Evolutionary conservation across 1,140 invertebrate genomes (phyloP), one percentile per base, ranked within the genome.

Genomic region (Drosophila suzukii): DNA sequence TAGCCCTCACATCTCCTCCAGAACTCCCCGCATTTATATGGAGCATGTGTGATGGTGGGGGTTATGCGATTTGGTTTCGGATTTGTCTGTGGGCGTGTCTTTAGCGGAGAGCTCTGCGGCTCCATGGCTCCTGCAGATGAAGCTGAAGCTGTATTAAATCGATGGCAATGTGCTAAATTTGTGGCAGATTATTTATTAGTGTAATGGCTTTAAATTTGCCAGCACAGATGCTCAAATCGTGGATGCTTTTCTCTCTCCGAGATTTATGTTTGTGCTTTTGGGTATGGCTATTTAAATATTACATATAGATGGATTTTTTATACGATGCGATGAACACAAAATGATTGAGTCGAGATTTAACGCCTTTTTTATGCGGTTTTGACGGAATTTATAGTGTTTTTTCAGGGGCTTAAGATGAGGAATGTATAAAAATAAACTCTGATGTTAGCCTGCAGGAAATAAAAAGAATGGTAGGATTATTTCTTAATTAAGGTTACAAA

Each of bases 101-200:
- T 47, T 44, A 50, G 67, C 65, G 50, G 7, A 77, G 20, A 67
- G 55, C 38, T 76, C 55, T 76, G 56, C 30, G 53, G 70, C 65
- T 30, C 27, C 36, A 49, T 66, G 44, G 75, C 50, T 59, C 44
- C 56, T 61, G 68, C 47, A 24, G 17, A 56, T 47, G 56, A 49
- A 34, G 66, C 44, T 55, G 63, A 55, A 56, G 57, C 80, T 55
- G 68, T 51, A 88, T 76, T 86, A 82, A 88, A 88, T 86, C 79
- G 83, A 88, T 88, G 75, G 78, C 75, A 78, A 79, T 76, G 71
- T 83, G 76, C 66, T 70, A 77, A 83, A 83, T 88, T 66, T 86
- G 75, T 83, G 83, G 79, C 83, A 78, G 80, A 88, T 79, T 88
- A 89, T 89, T 77, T 89, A 86, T 88, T 86, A 86, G 72, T 61